A percentile compares a stretch with the other conserved stretches of the same genome.
Conservation (phyloP, 2,797 vertebrate species). For the Diplodus puntazzo region DNA sequence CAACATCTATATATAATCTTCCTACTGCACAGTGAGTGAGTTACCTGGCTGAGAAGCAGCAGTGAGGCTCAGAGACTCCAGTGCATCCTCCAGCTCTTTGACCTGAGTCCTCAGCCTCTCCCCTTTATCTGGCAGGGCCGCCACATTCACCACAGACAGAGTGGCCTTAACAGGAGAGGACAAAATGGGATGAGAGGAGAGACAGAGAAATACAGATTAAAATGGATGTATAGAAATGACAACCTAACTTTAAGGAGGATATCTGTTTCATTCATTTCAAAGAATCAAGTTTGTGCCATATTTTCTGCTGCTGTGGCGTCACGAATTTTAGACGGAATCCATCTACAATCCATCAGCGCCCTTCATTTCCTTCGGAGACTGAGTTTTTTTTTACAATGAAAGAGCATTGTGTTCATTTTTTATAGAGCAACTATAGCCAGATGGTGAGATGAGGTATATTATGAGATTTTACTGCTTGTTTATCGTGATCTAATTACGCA, state of each 20-base stretch:
- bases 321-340: too few relatives aligned
- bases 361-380: too few relatives aligned
- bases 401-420: too few relatives aligned
- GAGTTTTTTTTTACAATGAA: too few relatives aligned
- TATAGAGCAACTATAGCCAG: too few relatives aligned
- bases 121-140: slow-evolving; percentile 93
- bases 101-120: slow-evolving; percentile 91
- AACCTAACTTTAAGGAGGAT: neutral
- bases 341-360: too few relatives aligned
- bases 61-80: slow-evolving; percentile 85
- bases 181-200: too few relatives aligned
- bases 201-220: neutral
- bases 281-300: neutral
- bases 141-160: slow-evolving; percentile 89
- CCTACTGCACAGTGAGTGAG: neutral
- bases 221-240: neutral
- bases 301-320: neutral
- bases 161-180: slow-evolving; percentile 82
- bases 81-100: slow-evolving; percentile 88
- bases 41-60: slow-evolving; percentile 73
- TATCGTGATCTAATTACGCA: neutral
- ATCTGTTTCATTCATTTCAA: neutral
- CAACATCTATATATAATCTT: neutral
- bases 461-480: neutral
- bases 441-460: too few relatives aligned